A percentile compares a stretch with the other conserved stretches of the same genome.
These are phyloP conservation scores for Geotrupes spiniger DNA, from an alignment of 2,888 invertebrate genomes.

Conservation along the genomic window DNA sequence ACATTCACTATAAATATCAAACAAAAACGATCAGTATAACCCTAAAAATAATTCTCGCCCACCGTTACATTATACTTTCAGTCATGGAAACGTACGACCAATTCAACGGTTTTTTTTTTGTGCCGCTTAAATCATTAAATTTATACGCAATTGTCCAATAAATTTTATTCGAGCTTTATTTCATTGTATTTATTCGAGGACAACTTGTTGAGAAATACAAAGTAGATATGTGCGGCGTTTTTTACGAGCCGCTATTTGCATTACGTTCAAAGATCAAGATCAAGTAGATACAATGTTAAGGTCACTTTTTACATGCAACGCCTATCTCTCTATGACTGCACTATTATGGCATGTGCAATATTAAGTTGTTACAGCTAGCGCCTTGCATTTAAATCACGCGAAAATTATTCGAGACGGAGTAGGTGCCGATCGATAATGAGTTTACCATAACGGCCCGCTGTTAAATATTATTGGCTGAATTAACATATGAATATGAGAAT, in stretches of 20 bases:
- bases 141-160: not conserved
- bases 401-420: not conserved
- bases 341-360: constrained; percentile 16
- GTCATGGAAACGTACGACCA: too few relatives aligned
- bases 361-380: constrained; percentile 5
- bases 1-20: too few relatives aligned
- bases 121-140: not conserved
- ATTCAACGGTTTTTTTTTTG: constrained; percentile 1
- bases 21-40: too few relatives aligned
- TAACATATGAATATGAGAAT: too few relatives aligned
- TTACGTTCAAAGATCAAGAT: constrained; percentile 25
- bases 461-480: not conserved
- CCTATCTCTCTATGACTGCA: constrained; percentile 19
- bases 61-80: too few relatives aligned
- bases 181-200: constrained; percentile 16
- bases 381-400: not conserved
- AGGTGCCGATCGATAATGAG: not conserved
- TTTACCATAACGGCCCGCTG: not conserved
- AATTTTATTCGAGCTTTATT: constrained; percentile 10
- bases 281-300: constrained; percentile 25
- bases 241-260: constrained; percentile 16
- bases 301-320: constrained; percentile 23
- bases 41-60: too few relatives aligned
- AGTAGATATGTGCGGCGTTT: constrained; percentile 10
- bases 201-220: constrained; percentile 18